Percentiles rank a stretch among this genome's conserved stretches.
Evolutionary conservation across 2,888 invertebrate genomes (phyloP).

Genomic region (Scelioninae gen. 1): DNA sequence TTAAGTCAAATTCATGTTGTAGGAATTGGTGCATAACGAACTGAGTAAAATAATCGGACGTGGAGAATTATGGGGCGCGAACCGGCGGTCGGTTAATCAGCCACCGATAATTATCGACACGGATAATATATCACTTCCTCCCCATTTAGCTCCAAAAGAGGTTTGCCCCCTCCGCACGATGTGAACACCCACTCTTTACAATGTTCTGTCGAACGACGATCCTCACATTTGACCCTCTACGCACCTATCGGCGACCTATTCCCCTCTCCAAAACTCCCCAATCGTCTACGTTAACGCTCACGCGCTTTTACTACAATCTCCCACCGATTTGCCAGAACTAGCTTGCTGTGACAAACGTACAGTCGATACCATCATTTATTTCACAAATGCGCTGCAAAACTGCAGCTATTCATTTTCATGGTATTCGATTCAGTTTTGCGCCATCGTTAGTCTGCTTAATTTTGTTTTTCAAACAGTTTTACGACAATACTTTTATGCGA

Average conservation of each 20-base stretch:
- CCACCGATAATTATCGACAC: slow-evolving; percentile 85
- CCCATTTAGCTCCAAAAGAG: slow-evolving; percentile 72
- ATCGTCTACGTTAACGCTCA: slow-evolving; percentile 65
- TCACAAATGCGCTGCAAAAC: slow-evolving; percentile 84
- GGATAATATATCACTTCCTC: slow-evolving; percentile 83
- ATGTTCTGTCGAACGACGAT: slow-evolving; percentile 69
- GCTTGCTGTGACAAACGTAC: slow-evolving; percentile 83
- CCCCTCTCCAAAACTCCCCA: slow-evolving; percentile 45
- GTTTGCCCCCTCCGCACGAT: slow-evolving; percentile 56
- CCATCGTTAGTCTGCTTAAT: slow-evolving; percentile 76
- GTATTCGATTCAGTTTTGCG: slow-evolving; percentile 83
- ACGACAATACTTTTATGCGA: slow-evolving; percentile 63
- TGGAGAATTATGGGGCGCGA: slow-evolving; percentile 84
- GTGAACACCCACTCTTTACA: slow-evolving; percentile 70
- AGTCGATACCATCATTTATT: slow-evolving; percentile 85
- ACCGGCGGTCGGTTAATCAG: slow-evolving; percentile 84
- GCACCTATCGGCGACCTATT: slow-evolving; percentile 67
- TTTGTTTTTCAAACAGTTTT: slow-evolving; percentile 63
- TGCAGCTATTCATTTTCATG: slow-evolving; percentile 84
- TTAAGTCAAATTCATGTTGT: slow-evolving; percentile 73
- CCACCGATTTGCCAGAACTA: slow-evolving; percentile 67
- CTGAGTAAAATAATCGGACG: slow-evolving; percentile 84
- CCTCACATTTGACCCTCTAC: slow-evolving; percentile 70
- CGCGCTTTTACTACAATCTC: slow-evolving; percentile 70
- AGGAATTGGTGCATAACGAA: slow-evolving; percentile 83